Evolutionary conservation across 1,140 invertebrate species (phyloP).

Genomic region (Eriosoma lanigerum): DNA sequence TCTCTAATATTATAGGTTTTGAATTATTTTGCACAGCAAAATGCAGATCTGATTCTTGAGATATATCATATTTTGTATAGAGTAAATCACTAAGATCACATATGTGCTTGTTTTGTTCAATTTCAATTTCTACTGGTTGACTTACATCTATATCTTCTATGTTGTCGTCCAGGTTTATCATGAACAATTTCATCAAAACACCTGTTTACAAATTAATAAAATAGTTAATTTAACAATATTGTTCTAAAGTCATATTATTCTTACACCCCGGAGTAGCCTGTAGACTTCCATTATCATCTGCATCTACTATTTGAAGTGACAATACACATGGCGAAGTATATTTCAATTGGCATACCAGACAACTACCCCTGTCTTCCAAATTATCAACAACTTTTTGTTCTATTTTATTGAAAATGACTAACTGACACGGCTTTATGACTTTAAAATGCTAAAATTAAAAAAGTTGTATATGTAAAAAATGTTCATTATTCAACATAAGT

Average conservation of each 20-base stretch:
- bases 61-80: slow-evolving; percentile 19
- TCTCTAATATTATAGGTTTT: slow-evolving; percentile 15
- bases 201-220: background rate
- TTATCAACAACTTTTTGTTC: slow-evolving; percentile 30
- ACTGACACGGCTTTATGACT: slow-evolving; percentile 18
- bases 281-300: background rate
- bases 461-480: background rate
- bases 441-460: slow-evolving; percentile 29
- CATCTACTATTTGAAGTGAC: slow-evolving; percentile 4
- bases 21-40: slow-evolving; percentile 15
- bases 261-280: slow-evolving; percentile 32
- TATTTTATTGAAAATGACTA: slow-evolving; percentile 34
- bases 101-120: slow-evolving; percentile 28
- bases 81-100: slow-evolving; percentile 10
- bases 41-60: slow-evolving; percentile 13
- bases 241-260: background rate
- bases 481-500: background rate
- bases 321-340: slow-evolving; percentile 15
- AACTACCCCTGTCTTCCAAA: slow-evolving; percentile 18
- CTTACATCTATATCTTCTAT: slow-evolving; percentile 37
- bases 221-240: background rate
- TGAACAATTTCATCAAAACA: slow-evolving; percentile 4
- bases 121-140: slow-evolving; percentile 28
- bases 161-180: slow-evolving; percentile 46
- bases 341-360: slow-evolving; percentile 9